phyloP scores from a whole-genome alignment of 1,140 invertebrate species.

The Ooceraea biroi region DNA sequence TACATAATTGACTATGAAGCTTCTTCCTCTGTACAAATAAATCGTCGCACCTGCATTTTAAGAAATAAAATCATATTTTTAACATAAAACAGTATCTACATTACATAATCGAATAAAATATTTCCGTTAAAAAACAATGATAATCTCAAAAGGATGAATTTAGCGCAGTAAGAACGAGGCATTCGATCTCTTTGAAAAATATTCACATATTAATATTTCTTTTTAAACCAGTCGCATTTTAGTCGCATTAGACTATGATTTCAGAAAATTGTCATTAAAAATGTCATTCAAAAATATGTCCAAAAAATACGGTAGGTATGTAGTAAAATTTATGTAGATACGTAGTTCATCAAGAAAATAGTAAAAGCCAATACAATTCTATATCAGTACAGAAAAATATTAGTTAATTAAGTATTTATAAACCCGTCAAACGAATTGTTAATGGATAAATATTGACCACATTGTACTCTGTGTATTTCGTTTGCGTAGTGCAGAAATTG shows the following conservation, averaged over 20 bases:
- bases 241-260: constrained; percentile 19
- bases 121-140: constrained; percentile 22
- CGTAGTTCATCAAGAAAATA: constrained; percentile 18
- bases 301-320: constrained; percentile 62
- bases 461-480: constrained; percentile 65
- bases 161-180: constrained; percentile 59
- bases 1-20: constrained; percentile 82
- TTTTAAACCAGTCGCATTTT: constrained; percentile 10
- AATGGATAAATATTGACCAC: constrained; percentile 69
- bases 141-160: constrained; percentile 12
- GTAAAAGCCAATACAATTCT: constrained; percentile 16
- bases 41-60: constrained; percentile 50
- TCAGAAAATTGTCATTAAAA: constrained; percentile 53
- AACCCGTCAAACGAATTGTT: constrained; percentile 30
- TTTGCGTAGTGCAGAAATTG: constrained; percentile 24
- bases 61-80: background rate
- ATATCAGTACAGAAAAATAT: constrained; percentile 25
- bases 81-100: background rate
- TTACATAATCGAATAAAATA: background rate
- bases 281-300: constrained; percentile 58
- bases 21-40: constrained; percentile 69
- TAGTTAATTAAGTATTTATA: constrained; percentile 12
- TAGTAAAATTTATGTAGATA: constrained; percentile 39
- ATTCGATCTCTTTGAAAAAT: constrained; percentile 32
- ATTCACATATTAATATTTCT: background rate